Evolutionary conservation across 2,888 invertebrate genomes (phyloP).

Genomic region (Synergus umbraculus): DNA sequence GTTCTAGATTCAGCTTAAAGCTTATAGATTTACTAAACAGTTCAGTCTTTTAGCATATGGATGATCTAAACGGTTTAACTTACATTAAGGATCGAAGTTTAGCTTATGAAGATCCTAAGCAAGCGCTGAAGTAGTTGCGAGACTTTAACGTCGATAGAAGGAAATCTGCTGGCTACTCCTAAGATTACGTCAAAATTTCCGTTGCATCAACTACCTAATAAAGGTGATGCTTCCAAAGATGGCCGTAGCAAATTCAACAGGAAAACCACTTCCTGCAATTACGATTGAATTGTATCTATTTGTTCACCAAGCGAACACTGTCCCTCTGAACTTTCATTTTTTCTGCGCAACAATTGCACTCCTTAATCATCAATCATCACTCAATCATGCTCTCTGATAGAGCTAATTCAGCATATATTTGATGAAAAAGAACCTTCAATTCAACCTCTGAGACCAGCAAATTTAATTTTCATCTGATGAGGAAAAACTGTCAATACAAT

Average conservation of each 20-base stretch:
- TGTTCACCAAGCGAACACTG: not conserved
- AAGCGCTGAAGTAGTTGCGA: not conserved
- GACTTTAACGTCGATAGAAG: not conserved
- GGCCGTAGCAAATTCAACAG: not conserved
- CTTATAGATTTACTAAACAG: not conserved
- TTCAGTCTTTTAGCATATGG: not conserved
- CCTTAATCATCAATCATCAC: no score
- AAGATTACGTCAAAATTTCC: slow-evolving; percentile 2
- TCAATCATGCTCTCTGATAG: no score
- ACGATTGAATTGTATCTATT: slow-evolving; percentile 7
- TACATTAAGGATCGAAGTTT: no score
- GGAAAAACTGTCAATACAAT: slow-evolving; percentile 12
- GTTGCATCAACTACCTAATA: slow-evolving; percentile 1
- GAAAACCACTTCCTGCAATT: slow-evolving; percentile 7
- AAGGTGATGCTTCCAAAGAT: slow-evolving; percentile 3
- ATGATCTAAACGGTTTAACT: no score
- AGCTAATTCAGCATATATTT: not conserved
- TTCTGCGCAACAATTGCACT: not conserved
- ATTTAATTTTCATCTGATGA: not conserved
- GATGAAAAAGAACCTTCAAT: not conserved
- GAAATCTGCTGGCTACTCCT: not conserved
- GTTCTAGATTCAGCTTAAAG: slow-evolving; percentile 8
- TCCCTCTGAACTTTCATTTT: not conserved
- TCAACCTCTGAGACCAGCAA: not conserved
- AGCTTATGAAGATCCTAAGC: not conserved